Evolutionary conservation across 2,113 vertebrate species (phyloP).

Genomic region (Thamnophis sirtalis): DNA sequence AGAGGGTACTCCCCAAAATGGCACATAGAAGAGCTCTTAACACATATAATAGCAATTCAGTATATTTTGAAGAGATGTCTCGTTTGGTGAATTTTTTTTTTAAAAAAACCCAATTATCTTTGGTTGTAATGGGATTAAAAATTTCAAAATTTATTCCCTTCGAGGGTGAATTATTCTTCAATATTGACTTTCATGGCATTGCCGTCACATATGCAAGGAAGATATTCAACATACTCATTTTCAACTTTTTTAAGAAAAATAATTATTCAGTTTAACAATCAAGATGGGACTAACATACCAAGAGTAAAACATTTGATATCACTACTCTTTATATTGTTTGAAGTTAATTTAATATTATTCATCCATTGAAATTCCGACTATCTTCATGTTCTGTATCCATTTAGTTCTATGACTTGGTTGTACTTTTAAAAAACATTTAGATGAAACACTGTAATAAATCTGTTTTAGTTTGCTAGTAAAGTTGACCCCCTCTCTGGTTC

Average conservation of each 20-base stretch:
- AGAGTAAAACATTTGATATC: background rate
- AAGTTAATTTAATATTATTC: background rate
- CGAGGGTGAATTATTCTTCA: too few species aligned
- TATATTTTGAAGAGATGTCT: background rate
- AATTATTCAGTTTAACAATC: background rate
- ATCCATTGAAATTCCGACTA: background rate
- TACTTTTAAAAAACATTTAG: background rate
- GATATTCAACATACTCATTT: background rate
- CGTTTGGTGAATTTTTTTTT: background rate
- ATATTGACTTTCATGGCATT: too few species aligned
- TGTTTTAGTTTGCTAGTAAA: background rate
- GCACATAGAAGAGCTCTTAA: background rate
- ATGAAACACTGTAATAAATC: background rate
- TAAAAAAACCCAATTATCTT: background rate
- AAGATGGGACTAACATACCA: background rate
- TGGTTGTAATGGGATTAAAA: background rate
- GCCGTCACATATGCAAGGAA: background rate
- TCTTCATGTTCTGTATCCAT: background rate
- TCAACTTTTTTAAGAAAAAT: background rate
- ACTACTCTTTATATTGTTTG: background rate
- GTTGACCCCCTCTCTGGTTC: background rate
- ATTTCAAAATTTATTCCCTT: background rate
- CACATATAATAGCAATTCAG: background rate
- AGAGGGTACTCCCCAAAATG: background rate
- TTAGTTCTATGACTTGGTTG: background rate